Evolutionary conservation across 2,888 invertebrate genomes (phyloP).

Genomic region (Ichneumon xanthorius): DNA sequence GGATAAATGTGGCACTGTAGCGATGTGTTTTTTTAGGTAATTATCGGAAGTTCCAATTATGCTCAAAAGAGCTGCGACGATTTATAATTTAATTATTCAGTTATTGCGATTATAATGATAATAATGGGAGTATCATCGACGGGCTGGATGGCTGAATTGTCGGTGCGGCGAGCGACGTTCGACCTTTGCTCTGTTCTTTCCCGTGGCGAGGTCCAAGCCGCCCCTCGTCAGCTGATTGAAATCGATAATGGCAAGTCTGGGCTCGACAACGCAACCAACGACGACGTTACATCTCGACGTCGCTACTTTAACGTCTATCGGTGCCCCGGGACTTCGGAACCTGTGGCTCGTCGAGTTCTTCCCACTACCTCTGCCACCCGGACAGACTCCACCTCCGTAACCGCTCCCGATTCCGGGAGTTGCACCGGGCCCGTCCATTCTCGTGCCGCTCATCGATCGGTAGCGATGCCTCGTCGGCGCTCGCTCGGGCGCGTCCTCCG

Average conservation of each 20-base stretch:
- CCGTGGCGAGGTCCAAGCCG: constrained; percentile 86
- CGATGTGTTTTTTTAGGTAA: not conserved
- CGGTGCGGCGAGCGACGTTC: constrained; percentile 68
- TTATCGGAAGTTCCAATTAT: no score
- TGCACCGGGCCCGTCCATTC: constrained; percentile 73
- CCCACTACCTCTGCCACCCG: constrained; percentile 60
- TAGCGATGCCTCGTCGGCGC: constrained; percentile 75
- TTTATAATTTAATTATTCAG: no score
- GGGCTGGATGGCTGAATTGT: constrained; percentile 45
- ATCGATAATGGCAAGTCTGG: constrained; percentile 90
- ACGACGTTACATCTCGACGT: constrained; percentile 73
- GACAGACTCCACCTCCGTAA: constrained; percentile 68
- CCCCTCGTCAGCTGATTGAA: constrained; percentile 89
- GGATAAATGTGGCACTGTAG: constrained; percentile 1
- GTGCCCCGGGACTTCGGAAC: constrained; percentile 80
- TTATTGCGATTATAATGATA: not conserved
- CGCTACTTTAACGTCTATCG: constrained; percentile 75
- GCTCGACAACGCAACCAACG: constrained; percentile 81
- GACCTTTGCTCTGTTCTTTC: constrained; percentile 76
- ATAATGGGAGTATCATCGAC: constrained; percentile 32
- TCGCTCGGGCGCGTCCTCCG: constrained; percentile 75
- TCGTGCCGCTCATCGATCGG: constrained; percentile 82
- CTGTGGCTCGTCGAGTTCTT: constrained; percentile 80
- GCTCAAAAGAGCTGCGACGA: no score
- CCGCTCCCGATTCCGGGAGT: constrained; percentile 72